Percentiles rank a stretch among this genome's conserved stretches.
Conservation (phyloP, 2,113 vertebrate genomes). For the Pampusana beccarii region DNA sequence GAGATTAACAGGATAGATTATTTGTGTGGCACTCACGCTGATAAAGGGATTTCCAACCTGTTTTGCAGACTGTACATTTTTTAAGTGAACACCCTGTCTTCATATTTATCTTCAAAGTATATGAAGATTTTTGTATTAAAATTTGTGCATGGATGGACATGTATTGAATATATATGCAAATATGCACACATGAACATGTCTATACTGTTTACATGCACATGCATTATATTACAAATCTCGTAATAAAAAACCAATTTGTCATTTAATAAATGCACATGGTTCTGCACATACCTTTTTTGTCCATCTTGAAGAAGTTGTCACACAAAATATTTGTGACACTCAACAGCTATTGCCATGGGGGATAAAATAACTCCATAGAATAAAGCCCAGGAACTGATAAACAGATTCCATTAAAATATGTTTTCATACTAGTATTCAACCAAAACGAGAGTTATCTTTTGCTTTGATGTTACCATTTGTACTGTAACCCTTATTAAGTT, state of each 20-base stretch:
- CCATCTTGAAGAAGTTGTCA: background rate
- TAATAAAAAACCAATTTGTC: background rate
- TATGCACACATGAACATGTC: background rate
- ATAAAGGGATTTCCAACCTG: background rate
- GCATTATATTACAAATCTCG: background rate
- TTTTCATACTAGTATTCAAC: background rate
- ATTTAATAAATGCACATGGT: background rate
- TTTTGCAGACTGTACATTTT: background rate
- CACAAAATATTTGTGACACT: background rate
- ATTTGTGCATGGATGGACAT: fast-evolving
- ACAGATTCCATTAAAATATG: conserved; percentile 7
- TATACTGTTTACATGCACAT: background rate
- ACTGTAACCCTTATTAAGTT: background rate
- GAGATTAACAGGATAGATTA: background rate
- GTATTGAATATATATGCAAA: background rate
- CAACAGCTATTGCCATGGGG: background rate
- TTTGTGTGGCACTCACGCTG: fast-evolving
- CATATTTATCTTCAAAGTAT: background rate
- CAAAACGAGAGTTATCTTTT: conserved; percentile 1
- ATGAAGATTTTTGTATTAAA: background rate
- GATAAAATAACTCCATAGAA: background rate
- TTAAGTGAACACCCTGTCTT: background rate
- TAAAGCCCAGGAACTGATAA: conserved; percentile 11
- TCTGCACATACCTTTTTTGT: background rate
- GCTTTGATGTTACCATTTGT: conserved; percentile 39